Base-by-base conservation (phyloP, 2,888 invertebrate species). In the Dolichopus griseipennis region DNA sequence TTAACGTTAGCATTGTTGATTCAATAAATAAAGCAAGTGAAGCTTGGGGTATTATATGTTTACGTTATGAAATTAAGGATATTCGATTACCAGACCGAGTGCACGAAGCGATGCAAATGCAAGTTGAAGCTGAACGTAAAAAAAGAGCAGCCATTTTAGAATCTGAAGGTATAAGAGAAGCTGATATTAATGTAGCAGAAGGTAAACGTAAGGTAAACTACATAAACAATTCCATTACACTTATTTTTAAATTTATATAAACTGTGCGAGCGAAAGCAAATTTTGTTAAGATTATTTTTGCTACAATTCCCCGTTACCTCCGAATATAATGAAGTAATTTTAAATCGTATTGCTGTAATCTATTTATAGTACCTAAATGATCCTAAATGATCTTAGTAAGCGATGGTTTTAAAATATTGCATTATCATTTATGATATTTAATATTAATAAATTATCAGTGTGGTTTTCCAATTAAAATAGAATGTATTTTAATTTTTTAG, bases 101-200 rank as follows among this genome's bases (percentile, higher is more conserved):
- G 1, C 95, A 97, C 77, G 97, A 98, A 81, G 99, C 99, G 0
- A 99, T 99, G 99, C 99, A 99, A 82, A 97, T 98, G 97, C 99
- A 99, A 84, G 99, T 99, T 0, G 98, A 99, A 83, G 99, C 99
- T 0, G 99, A 99, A 80, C 83, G 99, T 68, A 90, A 91, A 77
- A 99, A 99, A 79, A 85, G 99, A 72, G 99, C 99, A 0, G 92
- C 95, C 20, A 93, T 99, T 76, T 84, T 99, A 72, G 97, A 99
- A 79, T 98, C 98, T 0, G 99, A 99, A 83, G 97, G 97, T 78
- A 85, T 89, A 12, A 84, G 93, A 34, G 91, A 91, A 72, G 93
- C 93, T 0, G 95, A 97, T 72, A 96, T 99, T 69, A 99, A 99
- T 82, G 92, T 97, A 8, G 99, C 99, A 0, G 96, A 98, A 82